phyloP scores from a whole-genome alignment of 2,113 vertebrate species.

The Nanorana parkeri region DNA sequence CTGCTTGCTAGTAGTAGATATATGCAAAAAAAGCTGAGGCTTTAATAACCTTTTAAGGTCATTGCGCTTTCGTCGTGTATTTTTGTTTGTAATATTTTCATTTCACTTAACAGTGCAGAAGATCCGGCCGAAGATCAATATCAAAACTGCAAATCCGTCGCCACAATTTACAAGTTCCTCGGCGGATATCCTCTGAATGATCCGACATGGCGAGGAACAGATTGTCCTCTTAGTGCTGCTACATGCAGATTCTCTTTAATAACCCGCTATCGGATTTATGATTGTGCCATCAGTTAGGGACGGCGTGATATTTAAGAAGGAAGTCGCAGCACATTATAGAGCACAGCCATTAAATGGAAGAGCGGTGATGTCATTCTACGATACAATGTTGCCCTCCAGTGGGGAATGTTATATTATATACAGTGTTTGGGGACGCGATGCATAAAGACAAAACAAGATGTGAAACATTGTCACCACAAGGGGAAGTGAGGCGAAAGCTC shows the following conservation, averaged over 20 bases:
- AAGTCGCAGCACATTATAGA: background rate
- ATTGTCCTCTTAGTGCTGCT: conserved; percentile 20
- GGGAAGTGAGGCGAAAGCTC: no score
- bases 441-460: no score
- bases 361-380: background rate
- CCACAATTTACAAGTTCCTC: conserved; percentile 10
- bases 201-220: conserved; percentile 17
- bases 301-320: conserved; percentile 8
- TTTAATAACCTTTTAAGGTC: no score
- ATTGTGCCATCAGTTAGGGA: conserved; percentile 6
- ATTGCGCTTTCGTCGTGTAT: no score
- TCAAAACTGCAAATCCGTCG: background rate
- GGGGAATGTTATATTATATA: background rate
- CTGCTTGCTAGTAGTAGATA: no score
- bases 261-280: conserved; percentile 19
- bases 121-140: conserved; percentile 1
- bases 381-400: conserved; percentile 24
- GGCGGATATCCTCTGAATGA: conserved; percentile 20
- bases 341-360: background rate
- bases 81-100: conserved; percentile 32
- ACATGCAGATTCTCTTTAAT: conserved; percentile 14
- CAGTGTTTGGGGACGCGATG: no score
- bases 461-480: no score
- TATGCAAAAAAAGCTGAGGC: no score
- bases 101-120: background rate